These are phyloP conservation scores for Xerus inauris DNA, from an alignment of 2,113 vertebrate species.

Conservation along the genomic window DNA sequence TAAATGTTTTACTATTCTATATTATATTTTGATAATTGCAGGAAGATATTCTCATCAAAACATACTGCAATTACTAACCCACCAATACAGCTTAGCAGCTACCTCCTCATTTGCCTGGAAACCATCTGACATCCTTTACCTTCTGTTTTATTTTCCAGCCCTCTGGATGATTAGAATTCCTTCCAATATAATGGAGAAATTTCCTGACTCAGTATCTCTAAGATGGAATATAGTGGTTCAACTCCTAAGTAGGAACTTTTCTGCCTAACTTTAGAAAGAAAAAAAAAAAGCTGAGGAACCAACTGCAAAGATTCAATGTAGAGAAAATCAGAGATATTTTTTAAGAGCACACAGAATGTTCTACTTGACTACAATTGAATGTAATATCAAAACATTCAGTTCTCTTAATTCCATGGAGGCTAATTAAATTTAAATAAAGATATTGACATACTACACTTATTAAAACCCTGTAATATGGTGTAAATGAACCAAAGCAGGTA, in stretches of 20 bases:
- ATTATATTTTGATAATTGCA: conserved; percentile 5
- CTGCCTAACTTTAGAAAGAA: neutral
- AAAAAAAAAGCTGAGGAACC: neutral
- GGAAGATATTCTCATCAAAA: conserved; percentile 1
- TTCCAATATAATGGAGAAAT: neutral
- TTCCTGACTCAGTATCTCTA: neutral
- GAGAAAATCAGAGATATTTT: conserved; percentile 17
- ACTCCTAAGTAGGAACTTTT: neutral
- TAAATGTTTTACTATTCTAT: neutral
- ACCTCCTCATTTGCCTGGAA: conserved; percentile 6
- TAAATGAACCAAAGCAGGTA: neutral
- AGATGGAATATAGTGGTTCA: neutral
- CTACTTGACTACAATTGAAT: neutral
- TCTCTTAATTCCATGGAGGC: neutral
- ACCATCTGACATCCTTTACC: neutral
- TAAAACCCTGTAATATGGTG: neutral
- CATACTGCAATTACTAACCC: neutral
- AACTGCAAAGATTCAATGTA: neutral
- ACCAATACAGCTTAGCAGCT: neutral
- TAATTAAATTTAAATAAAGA: neutral
- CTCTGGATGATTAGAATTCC: neutral
- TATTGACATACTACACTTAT: neutral
- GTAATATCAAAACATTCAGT: neutral
- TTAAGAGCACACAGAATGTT: neutral
- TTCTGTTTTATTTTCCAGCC: neutral